phyloP scores from a whole-genome alignment of 2,797 vertebrate species.

The Ispidina lecontei region DNA sequence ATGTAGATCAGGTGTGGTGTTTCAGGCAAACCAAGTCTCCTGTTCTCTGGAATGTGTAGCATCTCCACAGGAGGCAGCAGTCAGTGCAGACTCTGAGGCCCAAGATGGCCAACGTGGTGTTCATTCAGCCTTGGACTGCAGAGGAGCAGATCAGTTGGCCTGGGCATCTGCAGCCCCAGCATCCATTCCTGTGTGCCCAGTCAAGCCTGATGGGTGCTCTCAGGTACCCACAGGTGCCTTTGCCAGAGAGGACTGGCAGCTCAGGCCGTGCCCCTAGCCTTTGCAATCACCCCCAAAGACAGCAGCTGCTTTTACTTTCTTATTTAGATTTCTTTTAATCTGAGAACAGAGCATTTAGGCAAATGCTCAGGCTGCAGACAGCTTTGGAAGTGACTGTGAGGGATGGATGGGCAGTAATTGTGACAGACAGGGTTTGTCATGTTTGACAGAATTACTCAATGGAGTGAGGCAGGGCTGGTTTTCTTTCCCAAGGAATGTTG shows the following conservation, averaged over 20 bases:
- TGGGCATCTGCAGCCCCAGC: not conserved
- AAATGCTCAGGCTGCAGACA: not conserved
- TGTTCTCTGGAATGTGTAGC: not conserved
- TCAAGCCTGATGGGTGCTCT: not conserved
- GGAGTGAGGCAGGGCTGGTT: not conserved
- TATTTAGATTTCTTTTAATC: no score
- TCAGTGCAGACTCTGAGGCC: not conserved
- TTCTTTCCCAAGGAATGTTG: not conserved
- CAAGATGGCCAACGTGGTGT: fast-evolving
- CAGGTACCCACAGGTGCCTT: not conserved
- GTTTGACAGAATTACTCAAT: not conserved
- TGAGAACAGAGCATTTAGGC: not conserved
- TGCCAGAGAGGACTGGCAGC: not conserved
- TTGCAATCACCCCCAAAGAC: not conserved
- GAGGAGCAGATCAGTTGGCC: not conserved
- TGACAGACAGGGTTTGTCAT: not conserved
- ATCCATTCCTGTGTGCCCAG: not conserved
- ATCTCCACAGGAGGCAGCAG: not conserved
- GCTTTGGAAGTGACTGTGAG: not conserved
- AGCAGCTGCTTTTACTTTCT: not conserved
- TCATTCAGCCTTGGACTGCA: not conserved
- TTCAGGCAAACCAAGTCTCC: not conserved
- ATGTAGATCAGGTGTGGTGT: not conserved
- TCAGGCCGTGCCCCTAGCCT: not conserved
- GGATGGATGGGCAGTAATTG: not conserved